Evolutionary conservation across 2,888 invertebrate species (phyloP), one percentile per base, ranked within the genome.

Genomic region (Oscheius sp.): DNA sequence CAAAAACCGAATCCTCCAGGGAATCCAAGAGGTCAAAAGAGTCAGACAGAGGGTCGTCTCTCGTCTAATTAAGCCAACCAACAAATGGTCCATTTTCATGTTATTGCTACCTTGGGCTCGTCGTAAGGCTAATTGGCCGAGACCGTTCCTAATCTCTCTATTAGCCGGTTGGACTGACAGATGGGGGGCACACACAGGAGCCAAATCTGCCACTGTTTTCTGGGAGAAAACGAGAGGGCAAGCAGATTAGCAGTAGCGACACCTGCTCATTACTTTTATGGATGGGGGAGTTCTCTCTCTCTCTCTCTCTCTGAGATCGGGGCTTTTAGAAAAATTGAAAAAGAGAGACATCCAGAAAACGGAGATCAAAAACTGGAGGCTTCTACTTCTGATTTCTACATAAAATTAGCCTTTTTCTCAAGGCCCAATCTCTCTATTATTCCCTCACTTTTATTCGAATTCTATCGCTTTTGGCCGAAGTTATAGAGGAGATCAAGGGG

Each of bases 101-200:
- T 61, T 61, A 61, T 61, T 61, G 61, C 45, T 61, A 61, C 61
- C 61, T 61, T 61, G 45, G 45, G n/a, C 52, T 25, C n/a, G 52
- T 25, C 20, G 23, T 5, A 3, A 8, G 55, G 55, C 61, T 61
- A 61, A 61, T 61, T 61, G 42, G 45, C 27, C 45, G 39, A 25
- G 61, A 61, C 61, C 27, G 61, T 61, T 61, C 61, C 61, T 61
- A 61, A 61, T 61, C 61, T 61, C 45, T 61, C 61, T 61, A 61
- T 61, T 61, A 61, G 61, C 25, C 61, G 10, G n/a, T n/a, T 17
- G 37, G 42, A 29, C 45, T 57, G 61, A 61, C 61, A 61, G 61
- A 61, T 61, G 61, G 61, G 61, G 34, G 15, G n/a, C n/a, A n/a
- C n/a, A n/a, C n/a, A n/a, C n/a, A n/a, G n/a, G n/a, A n/a, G n/a